Evolutionary conservation across 2,797 vertebrate genomes (phyloP), one percentile per base, ranked within the genome.

Genomic region (Amblyraja radiata): DNA sequence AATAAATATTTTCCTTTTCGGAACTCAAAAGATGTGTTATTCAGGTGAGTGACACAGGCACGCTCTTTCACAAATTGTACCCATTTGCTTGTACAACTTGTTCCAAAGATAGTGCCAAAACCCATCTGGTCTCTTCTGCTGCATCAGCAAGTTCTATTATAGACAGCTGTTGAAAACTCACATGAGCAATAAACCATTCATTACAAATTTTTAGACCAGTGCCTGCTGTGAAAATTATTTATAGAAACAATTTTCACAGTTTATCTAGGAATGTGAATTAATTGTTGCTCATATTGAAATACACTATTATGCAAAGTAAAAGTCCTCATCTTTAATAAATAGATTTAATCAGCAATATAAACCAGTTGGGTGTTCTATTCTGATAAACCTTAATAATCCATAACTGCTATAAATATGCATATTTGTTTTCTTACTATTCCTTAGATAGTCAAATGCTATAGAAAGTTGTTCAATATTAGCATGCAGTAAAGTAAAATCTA

Each of bases 71-170:
- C 68, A 92, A 74, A 23, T 54, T 23, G 71, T 92, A 16, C 11
- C 23, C 6, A 92, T 16, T 46, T 25, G 46, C 36, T 92, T 92
- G 71, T 76, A 92, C 90, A 92, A 71, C 28, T 54, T 92, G 65
- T 92, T 92, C 90, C 68, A n/a, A 39, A 92, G 23, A 74, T 28
- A 28, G 36, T 74, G 68, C 68, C 90, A 91, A 54, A 86, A 74
- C 73, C 14, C 6, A 74, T 54, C 71, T 46, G 6, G 21, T 28
- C 71, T 54, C 90, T 28, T 74, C 18, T 63, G 14, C 21, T 58
- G 1, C 90, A 74, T 76, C 71, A 92, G 39, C 46, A 46, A 25
- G 1, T 76, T 92, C 23, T 28, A 91, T 92, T 76, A 54, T 92
- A 74, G 54, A 92, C 23, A 58, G 68, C 14, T 18, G 54, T 21